These are phyloP conservation scores for Neoniphon sammara DNA, from an alignment of 2,797 vertebrate genomes.

Conservation along the genomic window DNA sequence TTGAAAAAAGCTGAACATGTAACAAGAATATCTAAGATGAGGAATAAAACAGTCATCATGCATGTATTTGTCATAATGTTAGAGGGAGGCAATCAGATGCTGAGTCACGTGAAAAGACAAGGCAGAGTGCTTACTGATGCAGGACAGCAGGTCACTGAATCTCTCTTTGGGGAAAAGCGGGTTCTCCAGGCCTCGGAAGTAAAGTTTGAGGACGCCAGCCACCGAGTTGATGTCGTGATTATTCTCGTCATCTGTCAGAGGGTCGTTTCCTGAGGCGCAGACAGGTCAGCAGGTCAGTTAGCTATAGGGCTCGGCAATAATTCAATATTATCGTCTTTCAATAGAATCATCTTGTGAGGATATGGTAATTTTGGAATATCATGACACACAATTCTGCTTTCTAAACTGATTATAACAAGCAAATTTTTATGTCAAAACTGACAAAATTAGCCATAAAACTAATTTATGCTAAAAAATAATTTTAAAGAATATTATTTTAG, in stretches of 20 bases:
- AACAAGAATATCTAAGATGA: too few species aligned
- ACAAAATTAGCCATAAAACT: too few species aligned
- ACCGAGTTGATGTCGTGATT: conserved; percentile 99
- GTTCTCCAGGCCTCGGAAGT: conserved; percentile 98
- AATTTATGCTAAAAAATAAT: too few species aligned
- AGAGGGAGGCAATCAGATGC: background rate
- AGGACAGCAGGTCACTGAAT: conserved; percentile 96
- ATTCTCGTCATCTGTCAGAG: conserved; percentile 95
- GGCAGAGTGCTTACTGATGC: conserved; percentile 90
- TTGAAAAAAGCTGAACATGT: background rate
- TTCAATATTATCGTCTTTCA: too few species aligned
- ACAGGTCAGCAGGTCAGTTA: conserved; percentile 26
- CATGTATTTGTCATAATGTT: background rate
- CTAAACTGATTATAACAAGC: too few species aligned
- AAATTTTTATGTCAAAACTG: too few species aligned
- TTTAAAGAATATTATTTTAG: too few species aligned
- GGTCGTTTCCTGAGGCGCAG: conserved; percentile 90
- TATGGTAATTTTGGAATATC: too few species aligned
- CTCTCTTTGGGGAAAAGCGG: conserved; percentile 98
- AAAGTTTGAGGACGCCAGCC: conserved; percentile 97
- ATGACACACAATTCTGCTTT: too few species aligned
- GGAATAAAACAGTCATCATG: background rate
- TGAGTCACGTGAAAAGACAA: background rate
- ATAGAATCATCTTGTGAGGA: too few species aligned
- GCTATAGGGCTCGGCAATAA: too few species aligned